Percentiles rank a stretch among this genome's conserved stretches.
phyloP scores from a whole-genome alignment of 2,113 vertebrate genomes.

The Gambusia affinis region DNA sequence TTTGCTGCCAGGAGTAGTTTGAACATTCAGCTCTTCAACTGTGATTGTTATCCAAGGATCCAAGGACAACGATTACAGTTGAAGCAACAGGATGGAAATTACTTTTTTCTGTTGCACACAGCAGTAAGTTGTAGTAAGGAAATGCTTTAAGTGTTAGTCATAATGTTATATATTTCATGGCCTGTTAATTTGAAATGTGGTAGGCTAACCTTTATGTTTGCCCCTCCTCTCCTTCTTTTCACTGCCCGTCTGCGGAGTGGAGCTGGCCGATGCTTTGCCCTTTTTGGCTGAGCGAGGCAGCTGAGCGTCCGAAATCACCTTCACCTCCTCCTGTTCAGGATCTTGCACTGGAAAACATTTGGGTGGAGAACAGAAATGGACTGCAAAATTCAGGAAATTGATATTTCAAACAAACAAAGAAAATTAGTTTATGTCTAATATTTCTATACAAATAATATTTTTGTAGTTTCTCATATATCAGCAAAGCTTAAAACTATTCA shows the following conservation, averaged over 20 bases:
- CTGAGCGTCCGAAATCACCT: conserved; percentile 83
- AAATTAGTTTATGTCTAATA: too few relatives aligned
- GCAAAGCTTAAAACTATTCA: neutral
- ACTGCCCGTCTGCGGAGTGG: conserved; percentile 89
- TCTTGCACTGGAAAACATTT: conserved; percentile 86
- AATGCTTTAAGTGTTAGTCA: conserved; percentile 1
- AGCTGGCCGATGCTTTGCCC: conserved; percentile 84
- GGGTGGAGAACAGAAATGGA: conserved; percentile 2
- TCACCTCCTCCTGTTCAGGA: conserved; percentile 89
- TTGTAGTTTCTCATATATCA: neutral
- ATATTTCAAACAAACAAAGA: too few relatives aligned
- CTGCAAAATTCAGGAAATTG: neutral
- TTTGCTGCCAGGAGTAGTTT: conserved; percentile 33
- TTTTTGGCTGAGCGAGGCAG: conserved; percentile 91
- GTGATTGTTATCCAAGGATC: neutral
- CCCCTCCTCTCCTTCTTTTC: conserved; percentile 93
- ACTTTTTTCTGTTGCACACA: neutral
- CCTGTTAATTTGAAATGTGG: conserved; percentile 38
- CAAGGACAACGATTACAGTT: conserved; percentile 4
- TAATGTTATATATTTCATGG: neutral
- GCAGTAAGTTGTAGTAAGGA: neutral
- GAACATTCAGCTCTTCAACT: conserved; percentile 9
- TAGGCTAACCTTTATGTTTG: conserved; percentile 95
- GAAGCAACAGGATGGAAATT: conserved; percentile 18
- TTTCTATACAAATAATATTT: too few relatives aligned